Percentiles rank a stretch among this genome's conserved stretches.
These are phyloP conservation scores for Cariama cristata DNA, from an alignment of 2,113 vertebrate species.

Conservation along the genomic window DNA sequence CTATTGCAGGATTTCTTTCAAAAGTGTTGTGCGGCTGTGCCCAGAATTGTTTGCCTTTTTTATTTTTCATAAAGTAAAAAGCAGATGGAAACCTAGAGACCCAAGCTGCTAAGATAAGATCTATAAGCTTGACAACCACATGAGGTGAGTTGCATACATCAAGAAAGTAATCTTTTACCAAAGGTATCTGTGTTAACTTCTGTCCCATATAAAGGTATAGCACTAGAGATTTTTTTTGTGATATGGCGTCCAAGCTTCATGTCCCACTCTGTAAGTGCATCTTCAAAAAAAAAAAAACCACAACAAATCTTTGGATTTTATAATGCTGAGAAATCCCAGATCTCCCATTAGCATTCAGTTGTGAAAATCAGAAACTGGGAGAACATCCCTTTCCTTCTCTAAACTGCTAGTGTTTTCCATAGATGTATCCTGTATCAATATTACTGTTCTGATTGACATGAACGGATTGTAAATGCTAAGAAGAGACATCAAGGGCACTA, in stretches of 20 bases:
- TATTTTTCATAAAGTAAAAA: not conserved
- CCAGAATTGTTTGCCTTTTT: not conserved
- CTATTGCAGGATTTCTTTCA: not conserved
- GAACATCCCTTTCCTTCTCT: not conserved
- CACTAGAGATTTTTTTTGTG: not conserved
- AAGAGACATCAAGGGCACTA: not conserved
- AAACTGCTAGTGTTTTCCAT: not conserved
- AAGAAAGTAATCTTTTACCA: not conserved
- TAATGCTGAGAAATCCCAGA: not conserved
- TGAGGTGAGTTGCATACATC: not conserved
- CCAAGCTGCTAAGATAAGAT: not conserved
- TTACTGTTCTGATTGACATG: not conserved
- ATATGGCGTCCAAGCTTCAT: not conserved
- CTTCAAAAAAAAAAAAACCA: not conserved
- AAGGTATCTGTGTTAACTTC: slow-evolving; percentile 14
- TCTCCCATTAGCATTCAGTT: not conserved
- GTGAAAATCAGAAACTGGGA: not conserved
- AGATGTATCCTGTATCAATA: not conserved
- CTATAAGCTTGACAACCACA: not conserved
- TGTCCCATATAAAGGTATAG: not conserved
- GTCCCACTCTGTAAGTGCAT: fast-evolving
- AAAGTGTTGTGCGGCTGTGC: not conserved
- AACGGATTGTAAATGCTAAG: not conserved
- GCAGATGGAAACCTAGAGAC: slow-evolving; percentile 29
- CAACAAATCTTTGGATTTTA: not conserved